Base-by-base conservation (phyloP, 92 coral and sea anemone species). In the Porites lobata region DNA sequence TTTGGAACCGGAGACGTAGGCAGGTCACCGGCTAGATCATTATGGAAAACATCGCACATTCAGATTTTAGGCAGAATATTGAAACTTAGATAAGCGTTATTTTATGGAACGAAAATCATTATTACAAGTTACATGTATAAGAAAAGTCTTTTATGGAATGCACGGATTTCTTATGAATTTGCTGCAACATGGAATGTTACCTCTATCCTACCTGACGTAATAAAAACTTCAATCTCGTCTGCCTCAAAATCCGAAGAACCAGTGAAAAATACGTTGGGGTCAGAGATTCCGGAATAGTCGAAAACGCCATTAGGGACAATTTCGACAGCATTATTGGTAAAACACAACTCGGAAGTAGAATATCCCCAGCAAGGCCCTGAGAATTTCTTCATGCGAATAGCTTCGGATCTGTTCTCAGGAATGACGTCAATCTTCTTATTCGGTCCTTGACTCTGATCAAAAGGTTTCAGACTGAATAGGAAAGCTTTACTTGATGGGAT, bases 221-320 rank as follows among this genome's bases (percentile, higher is more conserved):
- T 32, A 69, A 91, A 59, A 12, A 91, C 91, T 74, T 91, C 89
- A 19, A 91, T 47, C 14, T 91, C 89, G 72, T 82, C 91, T 15
- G 94, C 79, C 63, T 62, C 50, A 21, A 77, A 90, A 17, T 52
- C 14, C 2, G 72, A 32, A 20, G 64, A 21, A 10, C 86, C 89
- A 14, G 85, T 52, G 18, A 58, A 63, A 67, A 12, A 21, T 65
- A 8, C 12, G 54, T 19, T 13, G 51, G 59, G 59, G 58, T 57
- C 17, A 50, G 69, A 26, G 51, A 72, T 59, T 8, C 79, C 70
- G 14, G 19, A 38, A 50, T 67, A 57, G 72, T 66, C 9, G 24
- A 47, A 80, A 3, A 54, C 65, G 24, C 85, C 85, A 2, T n/a
- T 9, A 13, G 53, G 29, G 14, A 52, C 32, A 62, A 80, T 67